Conservation (phyloP, 2,888 invertebrate genomes). For the Mellilla xanthometata region DNA sequence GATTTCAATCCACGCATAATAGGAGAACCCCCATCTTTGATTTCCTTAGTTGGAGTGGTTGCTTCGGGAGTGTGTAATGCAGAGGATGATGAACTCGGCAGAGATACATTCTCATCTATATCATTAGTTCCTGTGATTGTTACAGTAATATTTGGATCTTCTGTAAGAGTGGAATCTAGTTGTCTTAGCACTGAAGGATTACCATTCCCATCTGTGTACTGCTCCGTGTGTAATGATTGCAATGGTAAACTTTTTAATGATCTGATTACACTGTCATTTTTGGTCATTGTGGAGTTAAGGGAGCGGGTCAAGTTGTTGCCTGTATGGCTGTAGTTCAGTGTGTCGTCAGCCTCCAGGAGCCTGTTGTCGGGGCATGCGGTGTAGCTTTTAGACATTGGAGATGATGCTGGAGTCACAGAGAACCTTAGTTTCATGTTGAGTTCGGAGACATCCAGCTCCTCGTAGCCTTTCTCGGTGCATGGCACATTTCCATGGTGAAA, state of each 20-base stretch:
- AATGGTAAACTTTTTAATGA: conserved; percentile 57
- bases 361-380: conserved; percentile 54
- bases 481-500: conserved; percentile 65
- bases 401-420: conserved; percentile 65
- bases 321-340: conserved; percentile 45
- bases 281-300: conserved; percentile 54
- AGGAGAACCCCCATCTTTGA: conserved; percentile 64
- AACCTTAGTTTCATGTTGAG: conserved; percentile 73
- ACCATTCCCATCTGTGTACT: conserved; percentile 44
- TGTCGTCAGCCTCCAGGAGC: conserved; percentile 45
- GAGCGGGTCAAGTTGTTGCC: conserved; percentile 56
- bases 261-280: conserved; percentile 50
- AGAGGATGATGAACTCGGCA: conserved; percentile 64
- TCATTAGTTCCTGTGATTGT: conserved; percentile 47
- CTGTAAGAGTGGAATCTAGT: conserved; percentile 41
- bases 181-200: conserved; percentile 44
- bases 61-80: conserved; percentile 62
- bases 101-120: conserved; percentile 57
- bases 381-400: conserved; percentile 72
- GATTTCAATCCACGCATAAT: conserved; percentile 72
- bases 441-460: conserved; percentile 71
- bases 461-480: conserved; percentile 69
- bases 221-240: conserved; percentile 50
- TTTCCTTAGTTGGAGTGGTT: conserved; percentile 68
- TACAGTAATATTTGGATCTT: conserved; percentile 47